Evolutionary conservation across 2,113 vertebrate species (phyloP).

Genomic region (Brevimyrus niger): DNA sequence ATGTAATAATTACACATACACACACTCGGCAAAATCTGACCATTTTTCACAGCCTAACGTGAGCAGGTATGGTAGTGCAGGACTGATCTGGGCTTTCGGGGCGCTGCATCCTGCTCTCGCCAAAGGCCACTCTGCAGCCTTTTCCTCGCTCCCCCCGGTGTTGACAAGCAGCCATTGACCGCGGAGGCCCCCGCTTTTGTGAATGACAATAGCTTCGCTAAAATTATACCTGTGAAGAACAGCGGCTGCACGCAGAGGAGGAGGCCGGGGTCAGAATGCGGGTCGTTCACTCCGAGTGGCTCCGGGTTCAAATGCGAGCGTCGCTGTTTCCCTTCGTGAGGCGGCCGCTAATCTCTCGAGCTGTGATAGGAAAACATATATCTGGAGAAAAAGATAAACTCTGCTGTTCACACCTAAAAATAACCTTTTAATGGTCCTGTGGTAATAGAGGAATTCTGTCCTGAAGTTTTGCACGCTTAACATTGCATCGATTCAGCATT

Average conservation of each 20-base stretch:
- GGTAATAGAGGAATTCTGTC: not conserved
- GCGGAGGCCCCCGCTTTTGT: not conserved
- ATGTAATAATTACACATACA: not conserved
- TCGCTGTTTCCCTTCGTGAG: not conserved
- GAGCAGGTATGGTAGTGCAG: not conserved
- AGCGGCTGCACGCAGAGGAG: not conserved
- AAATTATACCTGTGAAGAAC: not conserved
- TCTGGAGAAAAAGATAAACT: not conserved
- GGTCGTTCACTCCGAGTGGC: not conserved
- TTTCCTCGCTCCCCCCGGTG: not conserved
- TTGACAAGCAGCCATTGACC: not conserved
- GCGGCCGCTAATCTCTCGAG: not conserved
- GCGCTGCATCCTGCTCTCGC: not conserved
- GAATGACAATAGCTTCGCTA: not conserved
- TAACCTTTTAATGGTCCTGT: not conserved
- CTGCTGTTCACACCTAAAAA: not conserved
- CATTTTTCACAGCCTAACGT: not conserved
- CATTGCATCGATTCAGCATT: not conserved
- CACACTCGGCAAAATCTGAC: not conserved
- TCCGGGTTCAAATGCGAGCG: not conserved
- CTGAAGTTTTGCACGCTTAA: not conserved
- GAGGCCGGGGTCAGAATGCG: not conserved
- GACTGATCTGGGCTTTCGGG: not conserved
- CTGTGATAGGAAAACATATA: not conserved
- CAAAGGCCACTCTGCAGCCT: not conserved